Base-by-base conservation (phyloP, 1,140 invertebrate genomes). In the Polypedilum pembai region DNA sequence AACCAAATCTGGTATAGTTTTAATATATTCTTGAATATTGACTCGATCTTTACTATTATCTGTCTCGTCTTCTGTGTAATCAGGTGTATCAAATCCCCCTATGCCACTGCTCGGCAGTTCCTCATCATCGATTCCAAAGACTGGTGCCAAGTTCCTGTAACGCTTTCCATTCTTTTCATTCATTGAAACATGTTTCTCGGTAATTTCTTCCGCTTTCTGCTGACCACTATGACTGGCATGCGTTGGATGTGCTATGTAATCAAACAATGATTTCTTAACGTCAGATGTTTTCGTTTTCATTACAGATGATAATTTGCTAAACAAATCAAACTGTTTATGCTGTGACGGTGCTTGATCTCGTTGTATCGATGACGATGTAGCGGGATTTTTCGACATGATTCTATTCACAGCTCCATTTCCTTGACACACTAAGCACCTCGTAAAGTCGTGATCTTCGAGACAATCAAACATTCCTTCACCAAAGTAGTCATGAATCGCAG, bases 111-210 rank as follows among this genome's bases (percentile, higher is more conserved):
- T 80, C 75, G 87, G 87, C 81, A 95, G 93, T 78, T 93, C 90
- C 79, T 96, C 94, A 80, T 97, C 94, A 78, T 94, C 94, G 78
- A 99, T 96, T 81, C 93, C 95, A 80, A 99, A 99, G 0, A 98
- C 93, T 33, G 94, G 94, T 0, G 91, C 91, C 75, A 94, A 90
- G 82, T 94, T 94, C 79, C 93, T 87, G 82, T 96, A 96, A 66
- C 92, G 87, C 85, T 93, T 93, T n/a, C 92, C 92, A 76, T 91
- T 88, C 78, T 89, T 88, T 78, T 97, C 94, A 77, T 84, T 85
- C 77, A 88, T 91, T 73, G 90, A 90, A 10, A 94, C 91, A 84
- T 95, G 95, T 77, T 90, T 89, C 74, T 91, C 89, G 10, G 83
- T 82, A 74, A 84, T 82, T 77, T 80, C 82, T 78, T 77, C 78